Conservation (phyloP, 2,113 vertebrate genomes). For the Mastomys natalensis region DNA sequence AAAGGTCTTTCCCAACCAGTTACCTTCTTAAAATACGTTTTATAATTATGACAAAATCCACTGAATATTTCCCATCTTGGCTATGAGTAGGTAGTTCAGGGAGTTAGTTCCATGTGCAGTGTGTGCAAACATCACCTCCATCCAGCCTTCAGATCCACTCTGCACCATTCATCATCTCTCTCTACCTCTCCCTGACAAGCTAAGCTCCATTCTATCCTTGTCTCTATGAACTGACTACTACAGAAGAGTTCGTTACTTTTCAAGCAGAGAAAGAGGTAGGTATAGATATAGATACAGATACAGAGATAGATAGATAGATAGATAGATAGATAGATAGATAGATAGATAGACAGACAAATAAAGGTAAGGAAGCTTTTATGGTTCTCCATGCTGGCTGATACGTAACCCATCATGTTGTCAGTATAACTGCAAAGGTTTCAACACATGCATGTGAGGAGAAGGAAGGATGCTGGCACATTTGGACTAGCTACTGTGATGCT, state of each 20-base stretch:
- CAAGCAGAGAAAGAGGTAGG: not conserved
- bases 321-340: too few species aligned
- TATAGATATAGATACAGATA: too few species aligned
- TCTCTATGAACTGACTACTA: not conserved
- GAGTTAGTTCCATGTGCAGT: not conserved
- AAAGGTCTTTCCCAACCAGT: not conserved
- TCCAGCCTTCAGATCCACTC: not conserved
- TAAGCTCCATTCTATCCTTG: not conserved
- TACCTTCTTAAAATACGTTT: not conserved
- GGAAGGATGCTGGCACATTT: not conserved
- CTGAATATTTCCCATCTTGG: not conserved
- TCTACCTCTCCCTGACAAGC: not conserved
- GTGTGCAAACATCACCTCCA: not conserved
- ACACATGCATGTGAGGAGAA: not conserved
- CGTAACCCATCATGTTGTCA: not conserved
- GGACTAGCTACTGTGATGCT: not conserved
- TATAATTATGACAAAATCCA: not conserved
- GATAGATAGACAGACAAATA: not conserved
- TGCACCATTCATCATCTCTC: not conserved
- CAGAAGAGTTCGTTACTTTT: constrained; percentile 7
- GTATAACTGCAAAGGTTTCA: not conserved
- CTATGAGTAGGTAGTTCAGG: not conserved
- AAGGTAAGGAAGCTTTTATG: not conserved
- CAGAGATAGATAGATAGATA: too few species aligned
- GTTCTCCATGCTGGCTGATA: not conserved